phyloP scores from a whole-genome alignment of 2,888 invertebrate species.

The Entomobrya proxima region DNA sequence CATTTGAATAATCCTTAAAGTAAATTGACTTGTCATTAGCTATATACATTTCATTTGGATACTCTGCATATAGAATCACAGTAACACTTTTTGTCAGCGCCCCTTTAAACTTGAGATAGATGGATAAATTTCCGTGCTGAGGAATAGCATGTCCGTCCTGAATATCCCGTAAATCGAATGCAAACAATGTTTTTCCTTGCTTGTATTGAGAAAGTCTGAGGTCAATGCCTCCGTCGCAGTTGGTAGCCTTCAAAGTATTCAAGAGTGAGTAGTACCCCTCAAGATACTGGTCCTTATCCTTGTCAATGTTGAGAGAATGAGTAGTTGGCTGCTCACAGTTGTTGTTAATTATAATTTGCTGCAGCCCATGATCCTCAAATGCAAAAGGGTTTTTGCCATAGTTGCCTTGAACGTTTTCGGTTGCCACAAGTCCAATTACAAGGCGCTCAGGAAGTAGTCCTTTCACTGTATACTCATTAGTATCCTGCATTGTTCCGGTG shows the following conservation, averaged over 20 bases:
- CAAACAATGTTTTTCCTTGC: constrained; percentile 35
- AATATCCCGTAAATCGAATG: constrained; percentile 10
- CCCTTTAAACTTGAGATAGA: constrained; percentile 28
- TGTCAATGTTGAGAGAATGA: constrained; percentile 29
- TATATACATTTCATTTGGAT: constrained; percentile 15
- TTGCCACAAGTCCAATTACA: constrained; percentile 51
- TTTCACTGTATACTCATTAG: constrained; percentile 54
- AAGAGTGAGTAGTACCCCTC: background rate
- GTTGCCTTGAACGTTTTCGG: constrained; percentile 33
- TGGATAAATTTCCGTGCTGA: constrained; percentile 33
- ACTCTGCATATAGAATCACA: constrained; percentile 29
- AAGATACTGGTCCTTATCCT: background rate
- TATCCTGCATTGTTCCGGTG: constrained; percentile 17
- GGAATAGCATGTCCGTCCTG: constrained; percentile 13
- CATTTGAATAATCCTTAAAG: constrained; percentile 11
- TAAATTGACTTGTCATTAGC: constrained; percentile 4
- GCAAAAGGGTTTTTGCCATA: constrained; percentile 28
- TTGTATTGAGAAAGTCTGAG: background rate
- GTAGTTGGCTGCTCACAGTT: constrained; percentile 24
- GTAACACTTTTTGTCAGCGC: background rate
- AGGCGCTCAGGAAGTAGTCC: constrained; percentile 58
- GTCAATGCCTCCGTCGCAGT: constrained; percentile 29
- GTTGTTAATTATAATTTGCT: constrained; percentile 12
- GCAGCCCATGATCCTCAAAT: constrained; percentile 29
- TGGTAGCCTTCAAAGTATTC: constrained; percentile 5